These are phyloP conservation scores for Vireo griseus DNA, from an alignment of 2,797 vertebrate species.

Conservation along the genomic window DNA sequence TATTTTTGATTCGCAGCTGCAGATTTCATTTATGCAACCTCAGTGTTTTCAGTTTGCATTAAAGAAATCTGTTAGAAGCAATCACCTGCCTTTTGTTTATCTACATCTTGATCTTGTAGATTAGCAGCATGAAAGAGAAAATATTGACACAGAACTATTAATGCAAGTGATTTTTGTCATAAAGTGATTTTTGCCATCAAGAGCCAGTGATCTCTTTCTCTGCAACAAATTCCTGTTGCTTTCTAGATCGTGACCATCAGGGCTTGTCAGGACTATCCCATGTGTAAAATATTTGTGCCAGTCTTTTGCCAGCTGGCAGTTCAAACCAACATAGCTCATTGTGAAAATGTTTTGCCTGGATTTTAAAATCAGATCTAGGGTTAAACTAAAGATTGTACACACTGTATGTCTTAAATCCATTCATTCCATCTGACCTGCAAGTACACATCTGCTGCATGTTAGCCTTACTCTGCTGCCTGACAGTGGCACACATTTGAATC, in stretches of 20 bases:
- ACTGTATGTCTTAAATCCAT: conserved; percentile 77
- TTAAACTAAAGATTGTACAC: conserved; percentile 64
- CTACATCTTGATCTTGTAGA: background rate
- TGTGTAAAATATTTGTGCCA: background rate
- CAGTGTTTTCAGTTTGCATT: background rate
- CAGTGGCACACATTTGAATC: conserved; percentile 74
- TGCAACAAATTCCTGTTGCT: background rate
- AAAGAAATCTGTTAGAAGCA: conserved; percentile 13
- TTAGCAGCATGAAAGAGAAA: background rate
- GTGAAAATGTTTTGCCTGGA: conserved; percentile 15
- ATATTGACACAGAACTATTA: background rate
- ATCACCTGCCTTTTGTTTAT: conserved; percentile 2
- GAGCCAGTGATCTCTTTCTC: background rate
- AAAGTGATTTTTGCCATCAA: background rate
- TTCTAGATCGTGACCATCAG: background rate
- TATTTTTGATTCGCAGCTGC: conserved; percentile 7
- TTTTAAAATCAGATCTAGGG: conserved; percentile 61
- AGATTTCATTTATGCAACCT: background rate
- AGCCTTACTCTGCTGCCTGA: conserved; percentile 72
- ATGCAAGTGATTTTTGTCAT: background rate
- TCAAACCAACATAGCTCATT: background rate
- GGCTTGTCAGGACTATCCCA: background rate
- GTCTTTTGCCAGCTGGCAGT: background rate
- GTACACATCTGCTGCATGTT: conserved; percentile 82
- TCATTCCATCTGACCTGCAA: conserved; percentile 90